Evolutionary conservation across 2,888 invertebrate species (phyloP).

Genomic region (Mesoligia furuncula): DNA sequence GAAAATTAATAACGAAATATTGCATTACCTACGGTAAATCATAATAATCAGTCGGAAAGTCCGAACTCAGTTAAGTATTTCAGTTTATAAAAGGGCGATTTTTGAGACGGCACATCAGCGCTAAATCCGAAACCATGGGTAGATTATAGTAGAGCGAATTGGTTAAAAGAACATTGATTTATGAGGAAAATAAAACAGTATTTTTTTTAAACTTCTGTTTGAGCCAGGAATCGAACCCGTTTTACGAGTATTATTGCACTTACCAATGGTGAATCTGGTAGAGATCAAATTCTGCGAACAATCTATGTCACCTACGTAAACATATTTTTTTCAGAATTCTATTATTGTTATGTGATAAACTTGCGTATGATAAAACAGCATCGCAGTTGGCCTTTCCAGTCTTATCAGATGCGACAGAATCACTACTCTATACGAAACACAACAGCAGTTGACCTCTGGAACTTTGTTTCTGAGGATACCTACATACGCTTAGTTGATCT

Average conservation of each 20-base stretch:
- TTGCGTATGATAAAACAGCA: conserved; percentile 16
- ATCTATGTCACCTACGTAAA: not conserved
- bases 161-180: not conserved
- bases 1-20: not conserved
- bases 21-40: not conserved
- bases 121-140: not conserved
- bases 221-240: not conserved
- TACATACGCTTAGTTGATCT: not conserved
- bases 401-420: conserved; percentile 13
- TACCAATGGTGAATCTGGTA: not conserved
- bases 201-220: not conserved
- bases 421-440: not conserved
- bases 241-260: not conserved
- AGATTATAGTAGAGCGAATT: not conserved
- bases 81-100: not conserved
- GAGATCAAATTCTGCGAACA: not conserved
- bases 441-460: conserved; percentile 6
- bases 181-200: not conserved
- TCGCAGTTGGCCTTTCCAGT: conserved; percentile 19
- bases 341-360: not conserved
- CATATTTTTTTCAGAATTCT: not conserved
- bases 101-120: not conserved
- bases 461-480: conserved; percentile 12
- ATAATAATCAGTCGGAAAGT: no score
- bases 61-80: not conserved